phyloP scores from a whole-genome alignment of 2,113 vertebrate species.

The Litocranius walleri region DNA sequence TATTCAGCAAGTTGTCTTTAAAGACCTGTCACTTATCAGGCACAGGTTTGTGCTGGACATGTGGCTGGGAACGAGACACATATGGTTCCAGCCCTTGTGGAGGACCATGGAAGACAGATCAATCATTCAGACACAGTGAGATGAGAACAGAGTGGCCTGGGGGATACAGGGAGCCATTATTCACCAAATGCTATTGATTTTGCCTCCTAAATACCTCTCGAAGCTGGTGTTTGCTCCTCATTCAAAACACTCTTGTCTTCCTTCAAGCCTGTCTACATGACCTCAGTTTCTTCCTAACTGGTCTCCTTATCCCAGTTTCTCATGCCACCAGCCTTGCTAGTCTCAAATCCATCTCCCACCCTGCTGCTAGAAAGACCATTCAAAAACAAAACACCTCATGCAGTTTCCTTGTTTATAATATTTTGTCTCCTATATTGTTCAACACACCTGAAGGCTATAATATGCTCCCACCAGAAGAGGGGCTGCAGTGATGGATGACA shows the following conservation, averaged over 20 bases:
- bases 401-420: neutral
- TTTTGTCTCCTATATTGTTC: neutral
- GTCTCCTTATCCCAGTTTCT: neutral
- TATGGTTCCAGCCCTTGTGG: neutral
- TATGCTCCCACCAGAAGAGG: neutral
- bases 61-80: neutral
- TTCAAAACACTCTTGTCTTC: neutral
- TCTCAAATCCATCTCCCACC: neutral
- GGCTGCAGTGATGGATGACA: neutral
- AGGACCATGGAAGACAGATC: neutral
- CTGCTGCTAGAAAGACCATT: neutral
- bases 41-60: neutral
- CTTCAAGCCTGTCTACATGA: neutral
- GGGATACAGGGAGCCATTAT: neutral
- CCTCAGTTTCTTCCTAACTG: neutral
- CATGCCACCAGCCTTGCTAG: neutral
- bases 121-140: neutral
- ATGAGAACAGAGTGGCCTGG: neutral
- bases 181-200: neutral
- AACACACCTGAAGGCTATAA: neutral
- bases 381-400: neutral
- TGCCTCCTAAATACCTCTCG: neutral
- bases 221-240: neutral
- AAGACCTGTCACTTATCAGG: neutral
- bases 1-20: neutral